phyloP scores from a whole-genome alignment of 2,113 vertebrate genomes.

The Patagioenas fasciata region DNA sequence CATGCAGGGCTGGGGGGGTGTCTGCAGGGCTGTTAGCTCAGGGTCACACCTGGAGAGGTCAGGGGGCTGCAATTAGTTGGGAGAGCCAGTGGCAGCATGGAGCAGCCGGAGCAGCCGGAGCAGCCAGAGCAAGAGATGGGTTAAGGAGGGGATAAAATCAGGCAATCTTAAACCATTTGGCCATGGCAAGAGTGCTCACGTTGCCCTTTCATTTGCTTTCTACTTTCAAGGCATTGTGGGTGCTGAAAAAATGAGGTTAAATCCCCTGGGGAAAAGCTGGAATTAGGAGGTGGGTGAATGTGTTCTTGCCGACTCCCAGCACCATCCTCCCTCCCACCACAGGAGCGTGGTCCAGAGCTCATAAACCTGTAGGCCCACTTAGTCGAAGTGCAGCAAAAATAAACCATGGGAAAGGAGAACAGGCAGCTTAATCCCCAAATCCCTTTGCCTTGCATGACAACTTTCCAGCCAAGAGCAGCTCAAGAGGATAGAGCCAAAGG shows the following conservation, averaged over 20 bases:
- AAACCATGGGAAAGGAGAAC: background rate
- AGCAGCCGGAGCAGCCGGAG: background rate
- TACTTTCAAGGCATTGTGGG: background rate
- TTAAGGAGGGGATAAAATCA: background rate
- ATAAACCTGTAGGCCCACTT: background rate
- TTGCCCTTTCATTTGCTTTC: background rate
- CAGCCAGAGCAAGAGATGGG: background rate
- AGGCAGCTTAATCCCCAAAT: slow-evolving; percentile 35
- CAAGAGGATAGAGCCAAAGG: background rate
- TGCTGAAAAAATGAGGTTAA: background rate
- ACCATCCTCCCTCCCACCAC: background rate
- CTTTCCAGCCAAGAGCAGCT: background rate
- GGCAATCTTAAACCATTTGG: background rate
- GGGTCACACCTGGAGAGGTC: background rate
- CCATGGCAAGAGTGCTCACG: background rate
- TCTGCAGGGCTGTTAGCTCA: background rate
- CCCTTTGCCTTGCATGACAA: background rate
- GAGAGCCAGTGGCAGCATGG: rapidly evolving
- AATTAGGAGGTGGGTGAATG: rapidly evolving
- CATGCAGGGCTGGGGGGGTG: background rate
- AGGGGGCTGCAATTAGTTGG: background rate
- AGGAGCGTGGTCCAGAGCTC: background rate
- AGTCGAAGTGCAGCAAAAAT: slow-evolving; percentile 5
- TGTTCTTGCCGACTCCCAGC: background rate
- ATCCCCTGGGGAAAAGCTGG: background rate